These are phyloP conservation scores for Archaeoteleia sp. DNA, from an alignment of 2,888 invertebrate species.

Conservation along the genomic window DNA sequence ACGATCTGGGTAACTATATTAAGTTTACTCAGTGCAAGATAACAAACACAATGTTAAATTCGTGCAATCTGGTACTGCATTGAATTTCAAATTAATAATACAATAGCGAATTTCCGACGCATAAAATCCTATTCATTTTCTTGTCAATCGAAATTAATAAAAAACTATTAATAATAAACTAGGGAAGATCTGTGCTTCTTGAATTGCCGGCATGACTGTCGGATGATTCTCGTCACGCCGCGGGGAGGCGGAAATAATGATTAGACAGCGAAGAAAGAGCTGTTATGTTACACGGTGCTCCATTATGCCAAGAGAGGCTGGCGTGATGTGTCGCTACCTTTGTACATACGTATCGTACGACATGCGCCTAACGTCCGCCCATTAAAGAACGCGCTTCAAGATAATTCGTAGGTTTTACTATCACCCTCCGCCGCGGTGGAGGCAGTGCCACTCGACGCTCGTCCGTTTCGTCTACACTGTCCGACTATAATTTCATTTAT, in stretches of 20 bases:
- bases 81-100: too few species aligned
- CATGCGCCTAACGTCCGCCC: constrained; percentile 74
- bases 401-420: constrained; percentile 71
- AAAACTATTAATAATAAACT: too few species aligned
- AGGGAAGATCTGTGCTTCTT: too few species aligned
- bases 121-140: too few species aligned
- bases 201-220: too few species aligned
- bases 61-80: too few species aligned
- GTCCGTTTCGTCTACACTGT: constrained; percentile 20
- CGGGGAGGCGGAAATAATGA: constrained; percentile 71
- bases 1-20: too few species aligned
- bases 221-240: constrained; percentile 29
- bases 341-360: constrained; percentile 85
- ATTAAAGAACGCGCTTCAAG: constrained; percentile 70
- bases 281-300: constrained; percentile 67
- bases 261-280: constrained; percentile 73
- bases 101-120: too few species aligned
- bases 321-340: constrained; percentile 76
- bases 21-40: too few species aligned
- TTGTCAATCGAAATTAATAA: too few species aligned
- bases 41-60: too few species aligned
- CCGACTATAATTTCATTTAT: constrained; percentile 52
- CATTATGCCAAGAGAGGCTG: constrained; percentile 65
- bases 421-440: constrained; percentile 38
- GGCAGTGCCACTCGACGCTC: constrained; percentile 18